A percentile compares a stretch with the other conserved stretches of the same genome.
These are phyloP conservation scores for Podiceps cristatus DNA, from an alignment of 2,113 vertebrate species.

Conservation along the genomic window DNA sequence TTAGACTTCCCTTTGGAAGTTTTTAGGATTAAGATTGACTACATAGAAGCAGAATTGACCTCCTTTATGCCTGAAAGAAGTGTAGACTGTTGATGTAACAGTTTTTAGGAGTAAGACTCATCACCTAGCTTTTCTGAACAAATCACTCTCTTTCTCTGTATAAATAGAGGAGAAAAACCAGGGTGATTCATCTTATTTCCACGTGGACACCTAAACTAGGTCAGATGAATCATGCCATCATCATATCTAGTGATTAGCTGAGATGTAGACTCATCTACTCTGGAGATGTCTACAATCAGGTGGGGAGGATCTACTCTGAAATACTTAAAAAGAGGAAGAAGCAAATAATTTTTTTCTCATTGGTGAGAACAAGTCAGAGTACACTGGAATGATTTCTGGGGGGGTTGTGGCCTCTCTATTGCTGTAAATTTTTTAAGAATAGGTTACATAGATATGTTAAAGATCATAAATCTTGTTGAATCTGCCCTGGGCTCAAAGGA, in stretches of 20 bases:
- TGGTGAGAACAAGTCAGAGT: not conserved
- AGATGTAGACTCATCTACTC: not conserved
- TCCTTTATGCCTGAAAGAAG: not conserved
- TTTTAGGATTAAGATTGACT: not conserved
- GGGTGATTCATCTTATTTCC: not conserved
- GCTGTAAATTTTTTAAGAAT: not conserved
- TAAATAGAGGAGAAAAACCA: not conserved
- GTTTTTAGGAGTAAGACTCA: not conserved
- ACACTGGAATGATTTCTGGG: not conserved
- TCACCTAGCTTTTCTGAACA: not conserved
- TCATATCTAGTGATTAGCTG: not conserved
- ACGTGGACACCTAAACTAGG: conserved; percentile 26
- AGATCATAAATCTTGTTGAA: not conserved
- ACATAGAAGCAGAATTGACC: not conserved
- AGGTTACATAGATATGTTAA: not conserved
- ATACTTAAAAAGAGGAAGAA: not conserved
- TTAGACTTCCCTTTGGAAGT: not conserved
- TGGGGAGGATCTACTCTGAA: not conserved
- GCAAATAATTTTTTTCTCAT: not conserved
- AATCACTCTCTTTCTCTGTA: not conserved
- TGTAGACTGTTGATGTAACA: not conserved
- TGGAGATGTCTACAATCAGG: not conserved
- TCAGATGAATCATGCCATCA: conserved; percentile 15
- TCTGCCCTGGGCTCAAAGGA: not conserved
- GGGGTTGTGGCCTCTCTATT: not conserved